Conservation (phyloP, 1,140 invertebrate species). For the Portunus trituberculatus region DNA sequence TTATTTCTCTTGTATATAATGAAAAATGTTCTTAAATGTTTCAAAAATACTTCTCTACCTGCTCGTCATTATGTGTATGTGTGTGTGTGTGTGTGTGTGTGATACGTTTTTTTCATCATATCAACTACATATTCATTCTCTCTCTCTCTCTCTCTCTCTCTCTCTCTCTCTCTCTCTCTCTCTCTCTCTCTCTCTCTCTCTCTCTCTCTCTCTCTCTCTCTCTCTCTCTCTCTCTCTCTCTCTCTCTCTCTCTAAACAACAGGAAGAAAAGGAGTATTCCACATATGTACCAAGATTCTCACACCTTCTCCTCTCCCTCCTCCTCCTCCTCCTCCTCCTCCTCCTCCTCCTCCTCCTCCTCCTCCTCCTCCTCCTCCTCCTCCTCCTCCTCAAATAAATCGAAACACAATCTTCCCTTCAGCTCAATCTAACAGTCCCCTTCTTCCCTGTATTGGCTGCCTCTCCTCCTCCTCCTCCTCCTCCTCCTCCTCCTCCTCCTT, state of each 20-base stretch:
- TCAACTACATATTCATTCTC: too few relatives aligned
- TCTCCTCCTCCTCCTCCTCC: neutral
- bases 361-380: neutral
- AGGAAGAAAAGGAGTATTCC: neutral
- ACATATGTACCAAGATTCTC: neutral
- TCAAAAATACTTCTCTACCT: too few relatives aligned
- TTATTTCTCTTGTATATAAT: too few relatives aligned
- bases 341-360: neutral
- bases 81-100: too few relatives aligned
- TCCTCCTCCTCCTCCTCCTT: constrained; percentile 16
- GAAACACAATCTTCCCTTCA: constrained; percentile 30
- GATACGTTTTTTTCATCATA: too few relatives aligned
- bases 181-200: too few relatives aligned
- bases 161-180: too few relatives aligned
- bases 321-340: neutral
- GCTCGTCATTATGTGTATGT: too few relatives aligned
- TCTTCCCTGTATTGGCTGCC: neutral
- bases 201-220: too few relatives aligned
- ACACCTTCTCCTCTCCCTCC: neutral
- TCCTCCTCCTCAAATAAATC: neutral
- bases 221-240: too few relatives aligned
- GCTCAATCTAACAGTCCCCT: constrained; percentile 14
- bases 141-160: too few relatives aligned
- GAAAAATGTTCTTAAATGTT: too few relatives aligned
- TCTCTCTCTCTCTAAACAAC: neutral